Conservation (phyloP, 2,113 vertebrate genomes). For the Corythaixoides concolor region DNA sequence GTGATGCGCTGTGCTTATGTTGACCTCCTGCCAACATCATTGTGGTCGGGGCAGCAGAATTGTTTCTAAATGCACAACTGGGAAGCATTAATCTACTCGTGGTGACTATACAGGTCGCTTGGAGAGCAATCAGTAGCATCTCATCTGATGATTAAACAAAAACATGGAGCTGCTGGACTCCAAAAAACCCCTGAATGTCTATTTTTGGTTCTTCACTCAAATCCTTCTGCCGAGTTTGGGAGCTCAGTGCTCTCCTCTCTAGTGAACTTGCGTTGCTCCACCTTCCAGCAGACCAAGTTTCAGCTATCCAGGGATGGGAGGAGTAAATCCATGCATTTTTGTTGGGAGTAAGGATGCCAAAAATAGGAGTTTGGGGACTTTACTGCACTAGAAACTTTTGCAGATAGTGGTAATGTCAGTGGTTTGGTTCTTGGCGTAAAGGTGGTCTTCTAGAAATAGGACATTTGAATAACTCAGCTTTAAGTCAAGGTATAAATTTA, state of each 20-base stretch:
- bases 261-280: not conserved
- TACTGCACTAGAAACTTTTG: not conserved
- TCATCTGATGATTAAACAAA: not conserved
- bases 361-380: not conserved
- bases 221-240: not conserved
- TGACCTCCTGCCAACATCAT: not conserved
- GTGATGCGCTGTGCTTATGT: fast-evolving
- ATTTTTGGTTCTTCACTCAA: not conserved
- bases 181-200: not conserved
- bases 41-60: not conserved
- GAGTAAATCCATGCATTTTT: not conserved
- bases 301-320: not conserved
- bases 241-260: not conserved
- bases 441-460: not conserved
- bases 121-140: not conserved
- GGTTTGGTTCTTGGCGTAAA: not conserved
- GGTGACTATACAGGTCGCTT: not conserved
- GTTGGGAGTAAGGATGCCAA: not conserved
- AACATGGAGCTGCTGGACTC: not conserved
- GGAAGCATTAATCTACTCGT: fast-evolving
- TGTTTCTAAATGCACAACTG: not conserved
- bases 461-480: not conserved
- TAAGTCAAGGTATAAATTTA: not conserved
- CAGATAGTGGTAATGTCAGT: not conserved
- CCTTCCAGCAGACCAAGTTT: not conserved